Base-by-base conservation (phyloP, 2,888 invertebrate species). In the Resseliella maxima region DNA sequence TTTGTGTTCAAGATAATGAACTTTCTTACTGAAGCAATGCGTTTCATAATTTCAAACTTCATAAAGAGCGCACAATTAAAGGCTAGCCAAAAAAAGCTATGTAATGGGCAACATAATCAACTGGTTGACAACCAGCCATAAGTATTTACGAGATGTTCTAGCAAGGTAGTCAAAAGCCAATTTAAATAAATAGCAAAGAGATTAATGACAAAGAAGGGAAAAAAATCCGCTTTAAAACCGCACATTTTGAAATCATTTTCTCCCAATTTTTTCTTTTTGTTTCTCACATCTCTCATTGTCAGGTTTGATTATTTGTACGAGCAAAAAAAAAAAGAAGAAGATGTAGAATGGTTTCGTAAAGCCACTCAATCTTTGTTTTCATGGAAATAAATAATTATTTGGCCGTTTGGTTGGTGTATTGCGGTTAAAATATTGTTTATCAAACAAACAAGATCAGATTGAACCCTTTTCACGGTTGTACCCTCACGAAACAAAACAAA, bases 361-460 rank as follows among this genome's bases (percentile, higher is more conserved):
- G 24, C 6, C 1, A n/a, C 59, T 31, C 21, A 15, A 72, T 72
- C 31, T 72, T 72, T 72, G 72, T 72, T 72, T 72, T 15, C 72
- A 31, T 72, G 72, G 10, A 72, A 72, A 72, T 72, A 31, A 72
- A 72, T 72, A 72, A 72, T 72, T 72, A 72, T 72, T 31, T 15
- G 72, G 31, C 72, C 10, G 72, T 72, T 72, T 3, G 12, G 15
- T 59, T n/a, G n/a, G n/a, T n/a, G 72, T 2, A 15, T 35, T 59
- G 59, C 59, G 59, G 59, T 59, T 21, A 24, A 15, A 59, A 31
- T 72, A 31, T 31, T 27, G 27, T 31, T 72, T 72, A 72, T 72
- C 72, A 72, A 72, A 15, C 72, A 72, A 72, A 72, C 72, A 72
- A 72, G 15, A 72, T 72, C 72, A n/a, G 72, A 15, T n/a, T 72